Evolutionary conservation across 2,113 vertebrate genomes (phyloP).

Genomic region (Hippoglossus stenolepis): DNA sequence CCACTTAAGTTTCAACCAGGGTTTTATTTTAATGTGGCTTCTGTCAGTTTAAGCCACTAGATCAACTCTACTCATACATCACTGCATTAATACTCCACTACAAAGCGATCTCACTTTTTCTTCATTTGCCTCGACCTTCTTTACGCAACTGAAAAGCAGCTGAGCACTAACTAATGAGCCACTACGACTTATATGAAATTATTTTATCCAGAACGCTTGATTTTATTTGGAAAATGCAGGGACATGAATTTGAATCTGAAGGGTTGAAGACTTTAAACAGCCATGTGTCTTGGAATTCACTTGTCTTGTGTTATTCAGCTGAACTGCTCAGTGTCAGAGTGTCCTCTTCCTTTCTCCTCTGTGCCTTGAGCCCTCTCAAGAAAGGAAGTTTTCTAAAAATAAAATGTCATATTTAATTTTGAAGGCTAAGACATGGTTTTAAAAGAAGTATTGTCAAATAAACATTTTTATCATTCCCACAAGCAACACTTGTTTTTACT

Average conservation of each 20-base stretch:
- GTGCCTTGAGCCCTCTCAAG: conserved; percentile 68
- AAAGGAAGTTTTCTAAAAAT: conserved; percentile 9
- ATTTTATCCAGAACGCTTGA: conserved; percentile 6
- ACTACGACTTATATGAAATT: neutral
- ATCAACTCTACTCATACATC: neutral
- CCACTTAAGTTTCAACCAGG: conserved; percentile 28
- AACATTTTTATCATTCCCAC: conserved; percentile 27
- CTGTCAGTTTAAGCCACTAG: conserved; percentile 20
- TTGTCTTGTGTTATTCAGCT: conserved; percentile 2
- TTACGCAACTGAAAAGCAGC: conserved; percentile 11
- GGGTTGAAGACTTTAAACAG: conserved; percentile 33
- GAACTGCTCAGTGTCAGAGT: neutral
- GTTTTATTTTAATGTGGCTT: conserved; percentile 14
- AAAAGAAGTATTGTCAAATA: conserved; percentile 5
- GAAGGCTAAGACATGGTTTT: conserved; percentile 43
- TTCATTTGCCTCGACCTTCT: conserved; percentile 22
- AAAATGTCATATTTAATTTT: conserved; percentile 27
- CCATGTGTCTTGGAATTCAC: neutral
- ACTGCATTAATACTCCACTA: neutral
- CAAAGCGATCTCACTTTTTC: neutral
- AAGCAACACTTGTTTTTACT: conserved; percentile 8
- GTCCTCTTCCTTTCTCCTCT: conserved; percentile 35
- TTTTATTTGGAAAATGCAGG: conserved; percentile 11
- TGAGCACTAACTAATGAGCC: conserved; percentile 34
- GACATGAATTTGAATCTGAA: neutral